A percentile compares a stretch with the other conserved stretches of the same genome.
Evolutionary conservation across 2,797 vertebrate genomes (phyloP).

Genomic region (Xyrichtys novacula): DNA sequence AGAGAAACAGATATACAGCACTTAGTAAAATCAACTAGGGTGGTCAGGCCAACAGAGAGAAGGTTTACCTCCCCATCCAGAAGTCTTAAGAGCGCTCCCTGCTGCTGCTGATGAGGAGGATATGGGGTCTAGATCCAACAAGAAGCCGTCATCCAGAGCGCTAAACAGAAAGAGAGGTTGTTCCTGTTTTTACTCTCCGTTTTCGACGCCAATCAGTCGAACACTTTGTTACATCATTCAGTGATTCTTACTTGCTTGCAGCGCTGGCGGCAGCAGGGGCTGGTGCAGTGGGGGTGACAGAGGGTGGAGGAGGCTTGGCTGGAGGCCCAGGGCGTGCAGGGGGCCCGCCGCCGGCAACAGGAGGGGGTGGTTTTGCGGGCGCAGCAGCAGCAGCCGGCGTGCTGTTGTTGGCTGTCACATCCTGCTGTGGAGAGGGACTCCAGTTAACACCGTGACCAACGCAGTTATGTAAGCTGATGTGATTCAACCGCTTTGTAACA

Average conservation of each 20-base stretch:
- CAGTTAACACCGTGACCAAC: slow-evolving; percentile 17
- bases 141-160: slow-evolving; percentile 78
- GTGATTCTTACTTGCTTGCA: slow-evolving; percentile 69
- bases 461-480: slow-evolving; percentile 29
- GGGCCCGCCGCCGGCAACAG: slow-evolving; percentile 68
- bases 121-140: slow-evolving; percentile 81
- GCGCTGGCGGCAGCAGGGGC: slow-evolving; percentile 21
- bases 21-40: too few species aligned
- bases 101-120: slow-evolving; percentile 75
- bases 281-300: slow-evolving; percentile 63
- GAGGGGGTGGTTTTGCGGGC: slow-evolving; percentile 86
- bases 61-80: slow-evolving; percentile 93
- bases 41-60: neutral
- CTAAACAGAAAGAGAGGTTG: slow-evolving; percentile 42
- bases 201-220: slow-evolving; percentile 1
- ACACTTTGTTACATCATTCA: slow-evolving; percentile 9
- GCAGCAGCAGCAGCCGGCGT: slow-evolving; percentile 86
- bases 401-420: slow-evolving; percentile 91
- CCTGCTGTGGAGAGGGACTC: slow-evolving; percentile 76
- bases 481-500: slow-evolving; percentile 44
- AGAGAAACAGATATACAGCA: too few species aligned
- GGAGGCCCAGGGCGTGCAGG: slow-evolving; percentile 84
- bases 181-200: neutral
- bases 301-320: slow-evolving; percentile 70
- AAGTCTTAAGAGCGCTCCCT: slow-evolving; percentile 75